Evolutionary conservation across 1,140 invertebrate species (phyloP).

Genomic region (Papilio polytes): DNA sequence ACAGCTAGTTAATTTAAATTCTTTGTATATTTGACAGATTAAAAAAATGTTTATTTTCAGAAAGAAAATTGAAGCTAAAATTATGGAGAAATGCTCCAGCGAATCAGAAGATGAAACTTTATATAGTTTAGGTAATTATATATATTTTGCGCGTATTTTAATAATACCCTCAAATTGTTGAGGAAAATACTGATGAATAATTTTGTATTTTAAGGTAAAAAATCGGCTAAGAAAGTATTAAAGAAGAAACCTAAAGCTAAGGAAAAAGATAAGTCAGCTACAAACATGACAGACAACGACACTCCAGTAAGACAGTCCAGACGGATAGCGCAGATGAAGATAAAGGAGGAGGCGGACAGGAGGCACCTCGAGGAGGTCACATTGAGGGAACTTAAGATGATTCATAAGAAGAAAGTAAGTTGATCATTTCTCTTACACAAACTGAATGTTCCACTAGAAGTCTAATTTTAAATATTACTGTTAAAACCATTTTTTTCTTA

Average conservation of each 20-base stretch:
- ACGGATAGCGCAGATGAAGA: conserved; percentile 93
- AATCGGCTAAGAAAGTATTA: conserved; percentile 62
- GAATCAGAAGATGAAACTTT: conserved; percentile 84
- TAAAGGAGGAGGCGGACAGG: conserved; percentile 91
- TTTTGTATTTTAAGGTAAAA: conserved; percentile 62
- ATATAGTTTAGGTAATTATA: conserved; percentile 72
- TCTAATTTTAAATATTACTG: too few relatives aligned
- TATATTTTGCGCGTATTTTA: conserved; percentile 14
- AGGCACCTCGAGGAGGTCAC: conserved; percentile 89
- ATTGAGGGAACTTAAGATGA: conserved; percentile 85
- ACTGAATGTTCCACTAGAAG: too few relatives aligned
- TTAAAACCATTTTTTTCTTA: too few relatives aligned
- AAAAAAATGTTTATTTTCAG: conserved; percentile 57
- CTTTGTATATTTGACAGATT: neutral
- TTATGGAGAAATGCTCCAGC: conserved; percentile 83
- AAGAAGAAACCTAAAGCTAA: conserved; percentile 67
- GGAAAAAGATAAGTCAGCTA: conserved; percentile 51
- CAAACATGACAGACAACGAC: conserved; percentile 52
- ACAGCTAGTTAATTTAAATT: neutral
- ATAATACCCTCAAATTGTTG: conserved; percentile 26
- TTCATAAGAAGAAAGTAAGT: conserved; percentile 85
- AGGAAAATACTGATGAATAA: too few relatives aligned
- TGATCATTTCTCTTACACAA: neutral
- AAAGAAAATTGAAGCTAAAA: conserved; percentile 83
- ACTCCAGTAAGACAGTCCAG: conserved; percentile 89